Evolutionary conservation across 2,113 vertebrate species (phyloP), one percentile per base, ranked within the genome.

Genomic region (Oryzias curvinotus): DNA sequence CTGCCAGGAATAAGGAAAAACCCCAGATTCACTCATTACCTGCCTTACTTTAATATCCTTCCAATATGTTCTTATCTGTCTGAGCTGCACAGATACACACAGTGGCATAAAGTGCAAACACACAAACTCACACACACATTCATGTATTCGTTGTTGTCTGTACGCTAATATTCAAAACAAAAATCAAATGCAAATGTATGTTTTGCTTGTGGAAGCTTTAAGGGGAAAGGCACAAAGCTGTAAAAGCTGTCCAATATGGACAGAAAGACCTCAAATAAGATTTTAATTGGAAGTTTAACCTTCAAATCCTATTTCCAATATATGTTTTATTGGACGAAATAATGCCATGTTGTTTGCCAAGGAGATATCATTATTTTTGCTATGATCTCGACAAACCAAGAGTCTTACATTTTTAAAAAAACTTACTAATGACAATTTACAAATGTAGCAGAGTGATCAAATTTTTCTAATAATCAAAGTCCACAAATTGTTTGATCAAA

Each of bases 281-380:
- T 36, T 8, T 12, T 3, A 36, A 12, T 36, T 36, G 12, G 36
- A 36, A 36, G 36, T 36, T 36, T 36, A 12, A 10, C 2, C 36
- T 12, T 10, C 10, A 36, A 36, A 36, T 36, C 36, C 8, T 36
- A 36, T 12, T 7, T 30, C 28, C 28, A 2, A 36, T 36, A 36
- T 8, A 36, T 36, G 36, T 36, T 36, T 30, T 36, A 36, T 36
- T 36, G 36, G 36, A 12, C 8, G 12, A 36, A 36, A 36, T 12
- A 87, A 84, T 87, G 78, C 73, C 74, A 77, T 86, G 81, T 81
- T 79, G 73, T 46, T 71, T 67, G 61, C 75, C 62, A 91, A 90
- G 90, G 81, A 89, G 76, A 76, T 73, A 86, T 78, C 64, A 71
- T 36, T 36, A 10, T 12, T 36, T 12, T 36, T 36, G 36, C 3